A percentile compares a stretch with the other conserved stretches of the same genome.
phyloP scores from a whole-genome alignment of 2,888 invertebrate genomes.

The Clistopyga incitator region DNA sequence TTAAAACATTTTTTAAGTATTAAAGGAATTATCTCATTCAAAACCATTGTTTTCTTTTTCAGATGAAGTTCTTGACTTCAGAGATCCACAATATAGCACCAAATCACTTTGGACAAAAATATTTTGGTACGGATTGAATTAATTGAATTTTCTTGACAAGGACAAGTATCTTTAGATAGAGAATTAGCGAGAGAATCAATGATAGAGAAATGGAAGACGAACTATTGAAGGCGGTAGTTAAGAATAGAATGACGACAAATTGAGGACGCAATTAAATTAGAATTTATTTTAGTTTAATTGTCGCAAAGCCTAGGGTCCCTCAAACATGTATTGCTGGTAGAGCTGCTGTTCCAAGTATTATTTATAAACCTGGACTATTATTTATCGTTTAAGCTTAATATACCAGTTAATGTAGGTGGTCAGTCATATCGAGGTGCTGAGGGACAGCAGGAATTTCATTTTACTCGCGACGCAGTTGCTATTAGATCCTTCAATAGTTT shows the following conservation, averaged over 20 bases:
- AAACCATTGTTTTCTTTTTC: conserved; percentile 73
- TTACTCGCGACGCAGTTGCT: background rate
- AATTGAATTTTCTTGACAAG: conserved; percentile 60
- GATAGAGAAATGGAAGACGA: conserved; percentile 36
- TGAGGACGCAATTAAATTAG: background rate
- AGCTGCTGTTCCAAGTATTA: conserved; percentile 58
- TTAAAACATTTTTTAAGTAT: background rate
- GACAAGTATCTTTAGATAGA: conserved; percentile 48
- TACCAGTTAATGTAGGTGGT: conserved; percentile 3
- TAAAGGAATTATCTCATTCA: conserved; percentile 3
- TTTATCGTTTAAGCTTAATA: conserved; percentile 47
- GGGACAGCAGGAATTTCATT: conserved; percentile 8
- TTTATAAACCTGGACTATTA: conserved; percentile 45
- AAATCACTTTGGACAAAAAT: conserved; percentile 99
- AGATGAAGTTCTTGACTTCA: conserved; percentile 97
- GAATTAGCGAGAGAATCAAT: conserved; percentile 45
- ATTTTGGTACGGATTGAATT: conserved; percentile 97
- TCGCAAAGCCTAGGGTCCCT: conserved; percentile 5
- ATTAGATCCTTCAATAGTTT: conserved; percentile 54
- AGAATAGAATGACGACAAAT: background rate
- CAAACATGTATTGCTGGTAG: conserved; percentile 22
- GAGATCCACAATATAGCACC: conserved; percentile 98
- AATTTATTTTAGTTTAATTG: conserved; percentile 8
- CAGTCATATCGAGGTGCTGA: conserved; percentile 21
- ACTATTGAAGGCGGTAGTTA: conserved; percentile 47